A percentile compares a stretch with the other conserved stretches of the same genome.
These are phyloP conservation scores for Hyla sarda DNA, from an alignment of 2,113 vertebrate genomes.

Conservation along the genomic window DNA sequence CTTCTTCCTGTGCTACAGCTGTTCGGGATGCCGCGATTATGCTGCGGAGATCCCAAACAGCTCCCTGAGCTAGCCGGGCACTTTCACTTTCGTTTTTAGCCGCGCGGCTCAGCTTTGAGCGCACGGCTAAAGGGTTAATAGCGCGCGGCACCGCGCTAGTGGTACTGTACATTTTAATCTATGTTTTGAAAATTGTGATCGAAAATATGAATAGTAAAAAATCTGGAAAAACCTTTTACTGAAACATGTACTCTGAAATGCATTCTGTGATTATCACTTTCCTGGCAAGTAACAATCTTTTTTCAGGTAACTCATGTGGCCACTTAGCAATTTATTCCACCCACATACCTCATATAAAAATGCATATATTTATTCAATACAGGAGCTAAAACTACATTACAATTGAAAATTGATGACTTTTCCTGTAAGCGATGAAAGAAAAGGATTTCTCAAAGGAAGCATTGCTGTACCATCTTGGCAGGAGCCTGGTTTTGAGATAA, in stretches of 20 bases:
- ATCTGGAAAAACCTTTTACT: not conserved
- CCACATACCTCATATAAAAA: slow-evolving; percentile 21
- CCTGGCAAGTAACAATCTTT: not conserved
- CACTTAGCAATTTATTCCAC: slow-evolving; percentile 10
- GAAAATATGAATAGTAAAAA: not conserved
- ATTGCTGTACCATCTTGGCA: slow-evolving; percentile 39
- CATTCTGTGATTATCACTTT: not conserved
- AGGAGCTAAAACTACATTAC: slow-evolving; percentile 31
- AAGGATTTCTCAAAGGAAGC: slow-evolving; percentile 29
- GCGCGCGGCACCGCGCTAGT: too few relatives aligned
- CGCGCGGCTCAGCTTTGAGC: too few relatives aligned
- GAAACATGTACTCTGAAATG: not conserved
- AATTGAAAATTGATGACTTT: slow-evolving; percentile 38
- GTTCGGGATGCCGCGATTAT: too few relatives aligned
- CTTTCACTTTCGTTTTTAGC: too few relatives aligned
- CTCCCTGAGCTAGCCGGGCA: too few relatives aligned
- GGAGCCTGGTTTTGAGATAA: slow-evolving; percentile 42
- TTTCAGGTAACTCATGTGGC: slow-evolving; percentile 16
- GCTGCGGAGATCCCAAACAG: too few relatives aligned
- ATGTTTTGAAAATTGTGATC: not conserved
- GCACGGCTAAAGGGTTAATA: too few relatives aligned
- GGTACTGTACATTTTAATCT: not conserved
- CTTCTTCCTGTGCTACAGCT: too few relatives aligned
- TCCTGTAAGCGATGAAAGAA: slow-evolving; percentile 51
- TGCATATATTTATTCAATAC: slow-evolving; percentile 37